phyloP scores from a whole-genome alignment of 1,140 invertebrate species.

The Nephila pilipes region DNA sequence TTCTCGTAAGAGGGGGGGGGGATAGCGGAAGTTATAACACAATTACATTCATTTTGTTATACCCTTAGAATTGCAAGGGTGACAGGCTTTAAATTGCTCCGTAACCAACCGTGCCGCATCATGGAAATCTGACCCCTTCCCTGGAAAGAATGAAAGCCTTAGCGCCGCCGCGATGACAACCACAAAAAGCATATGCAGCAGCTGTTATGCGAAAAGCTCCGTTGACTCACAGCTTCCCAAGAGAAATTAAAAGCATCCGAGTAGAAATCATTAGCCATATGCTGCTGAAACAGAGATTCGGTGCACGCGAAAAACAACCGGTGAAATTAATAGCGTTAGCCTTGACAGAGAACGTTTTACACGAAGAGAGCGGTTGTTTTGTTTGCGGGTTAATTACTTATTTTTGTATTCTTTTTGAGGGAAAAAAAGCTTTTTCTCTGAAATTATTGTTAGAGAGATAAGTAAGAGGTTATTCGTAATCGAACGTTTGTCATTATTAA shows the following conservation, averaged over 20 bases:
- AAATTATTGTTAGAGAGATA: too few relatives aligned
- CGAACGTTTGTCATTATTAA: too few relatives aligned
- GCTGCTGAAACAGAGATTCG: not conserved
- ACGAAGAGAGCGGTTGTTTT: not conserved
- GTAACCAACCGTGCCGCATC: not conserved
- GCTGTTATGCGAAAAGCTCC: not conserved
- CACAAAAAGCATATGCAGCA: not conserved
- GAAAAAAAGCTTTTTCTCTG: not conserved
- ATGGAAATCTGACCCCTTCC: not conserved
- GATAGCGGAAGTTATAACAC: too few relatives aligned
- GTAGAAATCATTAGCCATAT: not conserved
- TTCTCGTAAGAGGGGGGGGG: too few relatives aligned
- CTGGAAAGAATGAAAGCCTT: not conserved
- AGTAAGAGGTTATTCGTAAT: too few relatives aligned
- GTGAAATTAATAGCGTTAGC: not conserved
- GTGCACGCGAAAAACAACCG: not conserved
- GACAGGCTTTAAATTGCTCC: not conserved
- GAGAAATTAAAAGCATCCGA: not conserved
- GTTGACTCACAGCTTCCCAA: conserved; percentile 19
- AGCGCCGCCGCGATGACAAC: not conserved
- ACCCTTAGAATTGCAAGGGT: not conserved
- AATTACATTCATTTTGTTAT: too few relatives aligned
- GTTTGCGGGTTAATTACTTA: not conserved
- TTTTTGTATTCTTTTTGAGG: not conserved
- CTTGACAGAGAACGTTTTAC: not conserved